Evolutionary conservation across 2,113 vertebrate species (phyloP).

Genomic region (Sus scrofa): DNA sequence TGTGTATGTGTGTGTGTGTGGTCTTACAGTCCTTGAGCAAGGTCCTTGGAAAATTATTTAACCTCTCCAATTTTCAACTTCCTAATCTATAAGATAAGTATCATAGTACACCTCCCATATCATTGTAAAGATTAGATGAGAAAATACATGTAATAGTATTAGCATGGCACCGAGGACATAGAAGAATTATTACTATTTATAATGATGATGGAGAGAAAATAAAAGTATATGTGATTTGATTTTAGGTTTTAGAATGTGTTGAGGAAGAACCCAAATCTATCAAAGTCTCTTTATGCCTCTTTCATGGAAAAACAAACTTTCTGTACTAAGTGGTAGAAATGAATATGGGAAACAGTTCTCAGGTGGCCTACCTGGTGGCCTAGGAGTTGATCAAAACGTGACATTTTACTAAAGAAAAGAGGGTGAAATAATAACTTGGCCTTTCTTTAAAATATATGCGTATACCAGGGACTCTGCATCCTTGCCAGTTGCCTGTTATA

Average conservation of each 20-base stretch:
- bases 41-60: conserved; percentile 16
- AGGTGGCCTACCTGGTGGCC: not conserved
- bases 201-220: conserved; percentile 5
- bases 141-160: not conserved
- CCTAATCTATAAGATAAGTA: not conserved
- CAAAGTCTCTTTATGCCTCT: not conserved
- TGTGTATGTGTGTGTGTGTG: not conserved
- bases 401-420: conserved; percentile 48
- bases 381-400: conserved; percentile 21
- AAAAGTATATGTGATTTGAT: not conserved
- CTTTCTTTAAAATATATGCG: conserved; percentile 14
- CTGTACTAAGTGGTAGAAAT: not conserved
- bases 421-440: conserved; percentile 36
- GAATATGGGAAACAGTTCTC: not conserved
- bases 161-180: not conserved
- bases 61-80: conserved; percentile 11
- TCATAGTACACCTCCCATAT: not conserved
- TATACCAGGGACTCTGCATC: not conserved
- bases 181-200: conserved; percentile 5
- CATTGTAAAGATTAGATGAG: conserved; percentile 16
- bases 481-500: conserved; percentile 49
- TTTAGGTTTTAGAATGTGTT: conserved; percentile 30
- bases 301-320: conserved; percentile 25
- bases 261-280: not conserved
- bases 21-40: not conserved